These are phyloP conservation scores for Sebastiscus tertius DNA, from an alignment of 2,797 vertebrate species.

Conservation along the genomic window DNA sequence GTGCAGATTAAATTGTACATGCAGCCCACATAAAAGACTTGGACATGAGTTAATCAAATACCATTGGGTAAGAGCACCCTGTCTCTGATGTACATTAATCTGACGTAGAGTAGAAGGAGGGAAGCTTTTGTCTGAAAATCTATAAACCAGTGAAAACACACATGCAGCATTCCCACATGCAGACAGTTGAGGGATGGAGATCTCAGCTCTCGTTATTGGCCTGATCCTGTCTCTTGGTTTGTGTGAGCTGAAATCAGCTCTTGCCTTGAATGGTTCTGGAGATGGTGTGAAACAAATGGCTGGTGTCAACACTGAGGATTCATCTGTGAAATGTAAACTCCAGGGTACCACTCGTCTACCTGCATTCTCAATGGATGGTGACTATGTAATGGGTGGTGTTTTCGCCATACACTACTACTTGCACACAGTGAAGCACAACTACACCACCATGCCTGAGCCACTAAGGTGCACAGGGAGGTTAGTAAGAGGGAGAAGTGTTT, in stretches of 20 bases:
- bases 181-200: slow-evolving; percentile 20
- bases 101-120: slow-evolving; percentile 4
- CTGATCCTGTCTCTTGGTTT: slow-evolving; percentile 24
- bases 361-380: slow-evolving; percentile 50
- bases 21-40: neutral
- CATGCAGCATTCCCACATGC: neutral
- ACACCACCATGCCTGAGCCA: slow-evolving; percentile 53
- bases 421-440: slow-evolving; percentile 54
- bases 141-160: slow-evolving; percentile 30
- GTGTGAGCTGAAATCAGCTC: slow-evolving; percentile 6
- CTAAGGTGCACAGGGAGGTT: slow-evolving; percentile 62
- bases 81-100: neutral
- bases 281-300: neutral
- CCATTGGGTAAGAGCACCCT: rapidly evolving
- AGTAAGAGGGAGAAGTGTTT: slow-evolving; percentile 9
- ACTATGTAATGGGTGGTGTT: slow-evolving; percentile 60
- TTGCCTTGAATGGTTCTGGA: neutral
- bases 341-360: slow-evolving; percentile 25
- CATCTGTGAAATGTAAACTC: slow-evolving; percentile 24
- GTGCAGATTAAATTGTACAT: neutral
- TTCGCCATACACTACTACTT: slow-evolving; percentile 68
- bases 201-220: slow-evolving; percentile 2
- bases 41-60: neutral
- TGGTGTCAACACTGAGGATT: neutral
- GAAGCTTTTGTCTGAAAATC: neutral